These are phyloP conservation scores for Lordiphosa collinella DNA, from an alignment of 1,140 invertebrate genomes.

Conservation along the genomic window DNA sequence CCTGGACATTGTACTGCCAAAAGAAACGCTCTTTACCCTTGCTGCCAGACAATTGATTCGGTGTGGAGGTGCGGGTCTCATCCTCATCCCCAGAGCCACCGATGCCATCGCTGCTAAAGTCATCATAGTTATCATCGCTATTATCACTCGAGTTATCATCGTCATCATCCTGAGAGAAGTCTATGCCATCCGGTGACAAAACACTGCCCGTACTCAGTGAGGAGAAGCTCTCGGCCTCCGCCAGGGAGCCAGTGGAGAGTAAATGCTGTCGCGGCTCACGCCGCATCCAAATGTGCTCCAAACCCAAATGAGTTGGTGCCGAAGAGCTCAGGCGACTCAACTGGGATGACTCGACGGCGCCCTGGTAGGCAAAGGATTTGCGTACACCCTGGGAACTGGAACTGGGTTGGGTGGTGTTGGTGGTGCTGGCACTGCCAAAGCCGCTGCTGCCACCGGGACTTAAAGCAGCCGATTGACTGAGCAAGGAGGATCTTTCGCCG, in stretches of 20 bases:
- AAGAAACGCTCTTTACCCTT: conserved; percentile 93
- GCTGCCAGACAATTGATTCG: conserved; percentile 78
- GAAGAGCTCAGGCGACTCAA: conserved; percentile 88
- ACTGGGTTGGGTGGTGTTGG: conserved; percentile 24
- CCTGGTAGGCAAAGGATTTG: conserved; percentile 61
- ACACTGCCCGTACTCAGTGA: conserved; percentile 90
- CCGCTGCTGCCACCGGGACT: conserved; percentile 74
- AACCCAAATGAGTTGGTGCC: conserved; percentile 88
- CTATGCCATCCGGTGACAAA: conserved; percentile 89
- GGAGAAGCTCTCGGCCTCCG: conserved; percentile 92
- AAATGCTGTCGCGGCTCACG: conserved; percentile 91
- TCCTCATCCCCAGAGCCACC: conserved; percentile 88
- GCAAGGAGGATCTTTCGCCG: conserved; percentile 77
- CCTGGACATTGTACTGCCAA: conserved; percentile 99
- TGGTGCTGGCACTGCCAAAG: conserved; percentile 56
- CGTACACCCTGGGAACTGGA: conserved; percentile 31
- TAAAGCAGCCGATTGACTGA: conserved; percentile 82
- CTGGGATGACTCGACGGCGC: conserved; percentile 50
- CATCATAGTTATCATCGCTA: conserved; percentile 92
- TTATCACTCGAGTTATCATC: conserved; percentile 90
- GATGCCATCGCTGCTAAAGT: conserved; percentile 90
- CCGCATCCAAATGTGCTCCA: conserved; percentile 88
- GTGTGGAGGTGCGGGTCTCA: conserved; percentile 80
- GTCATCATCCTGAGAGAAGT: conserved; percentile 91
- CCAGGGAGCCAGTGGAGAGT: conserved; percentile 91